Base-by-base conservation (phyloP, 1,140 invertebrate genomes). In the Radopholus similis region DNA sequence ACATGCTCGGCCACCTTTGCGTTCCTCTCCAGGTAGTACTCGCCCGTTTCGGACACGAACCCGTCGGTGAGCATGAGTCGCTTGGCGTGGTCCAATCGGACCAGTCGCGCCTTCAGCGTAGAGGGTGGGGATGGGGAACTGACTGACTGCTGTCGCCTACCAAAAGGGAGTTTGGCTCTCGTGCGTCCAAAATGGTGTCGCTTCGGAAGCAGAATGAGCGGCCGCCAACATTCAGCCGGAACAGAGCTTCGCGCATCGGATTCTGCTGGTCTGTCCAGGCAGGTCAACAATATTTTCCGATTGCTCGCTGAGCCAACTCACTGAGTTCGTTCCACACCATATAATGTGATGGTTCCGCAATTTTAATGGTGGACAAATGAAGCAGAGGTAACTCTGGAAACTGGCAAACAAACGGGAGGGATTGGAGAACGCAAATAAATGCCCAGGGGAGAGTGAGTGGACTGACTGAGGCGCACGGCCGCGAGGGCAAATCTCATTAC, bases 11-110 rank as follows among this genome's bases (percentile, higher is more conserved):
- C 68, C 2, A 81, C 56, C 23, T 64, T 54, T 1, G 68, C 51
- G 56, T 80, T 79, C 23, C 77, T 53, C 40, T 79, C 77, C 37
- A 79, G 55, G 54, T 79, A 79, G 53, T 79, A 79, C 49, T 79
- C 77, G 21, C 64, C 68, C n/a, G 37, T 21, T 51, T 66, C 63
- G n/a, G n/a, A n/a, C n/a, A n/a, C n/a, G 51, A 56, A 78, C 6
- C 70, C 74, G 47, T 78, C 76, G 0, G 70, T 64, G 47, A 75
- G 21, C 6, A 76, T 34, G 23, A 75, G 44, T 1, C 74, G 72
- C 51, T 77, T 34, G 28, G 53, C 30, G 63, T 76, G 75, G 15
- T 65, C 69, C 26, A 70, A 47, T 23, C 58, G 60, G 9, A 76
- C 76, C 34, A 76, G 53, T 23, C 66, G 53, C 8, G 70, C 49